Conservation (phyloP, 2,797 vertebrate genomes). For the Astyanax mexicanus region DNA sequence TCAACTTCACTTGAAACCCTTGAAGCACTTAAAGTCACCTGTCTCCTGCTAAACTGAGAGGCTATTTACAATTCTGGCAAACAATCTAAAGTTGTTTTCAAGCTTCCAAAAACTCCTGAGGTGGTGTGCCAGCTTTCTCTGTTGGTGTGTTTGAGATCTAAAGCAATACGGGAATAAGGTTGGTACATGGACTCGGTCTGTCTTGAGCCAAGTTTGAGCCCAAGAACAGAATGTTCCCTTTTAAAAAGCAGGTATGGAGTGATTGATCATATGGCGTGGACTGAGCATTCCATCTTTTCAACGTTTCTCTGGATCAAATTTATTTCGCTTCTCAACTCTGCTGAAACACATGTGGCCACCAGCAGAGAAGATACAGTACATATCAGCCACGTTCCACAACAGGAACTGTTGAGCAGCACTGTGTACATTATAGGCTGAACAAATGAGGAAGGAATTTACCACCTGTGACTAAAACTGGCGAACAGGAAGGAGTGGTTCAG, state of each 20-base stretch:
- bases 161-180: not conserved
- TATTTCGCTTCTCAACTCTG: not conserved
- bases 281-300: not conserved
- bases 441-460: not conserved
- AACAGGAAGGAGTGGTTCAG: not conserved
- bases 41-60: not conserved
- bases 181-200: not conserved
- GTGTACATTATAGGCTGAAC: not conserved
- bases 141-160: slow-evolving; percentile 6
- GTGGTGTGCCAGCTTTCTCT: not conserved
- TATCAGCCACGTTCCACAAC: not conserved
- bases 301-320: slow-evolving; percentile 1
- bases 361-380: not conserved
- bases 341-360: not conserved
- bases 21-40: not conserved
- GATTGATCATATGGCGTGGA: slow-evolving; percentile 21
- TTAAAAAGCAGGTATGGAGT: slow-evolving; percentile 11
- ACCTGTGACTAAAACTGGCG: not conserved
- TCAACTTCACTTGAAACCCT: too few species aligned
- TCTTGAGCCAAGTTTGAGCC: not conserved
- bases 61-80: slow-evolving; percentile 14
- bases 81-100: too few species aligned
- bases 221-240: slow-evolving; percentile 2
- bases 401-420: not conserved
- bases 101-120: not conserved